A percentile compares a stretch with the other conserved stretches of the same genome.
Evolutionary conservation across 2,113 vertebrate genomes (phyloP).

Genomic region (Phodopus roborovskii): DNA sequence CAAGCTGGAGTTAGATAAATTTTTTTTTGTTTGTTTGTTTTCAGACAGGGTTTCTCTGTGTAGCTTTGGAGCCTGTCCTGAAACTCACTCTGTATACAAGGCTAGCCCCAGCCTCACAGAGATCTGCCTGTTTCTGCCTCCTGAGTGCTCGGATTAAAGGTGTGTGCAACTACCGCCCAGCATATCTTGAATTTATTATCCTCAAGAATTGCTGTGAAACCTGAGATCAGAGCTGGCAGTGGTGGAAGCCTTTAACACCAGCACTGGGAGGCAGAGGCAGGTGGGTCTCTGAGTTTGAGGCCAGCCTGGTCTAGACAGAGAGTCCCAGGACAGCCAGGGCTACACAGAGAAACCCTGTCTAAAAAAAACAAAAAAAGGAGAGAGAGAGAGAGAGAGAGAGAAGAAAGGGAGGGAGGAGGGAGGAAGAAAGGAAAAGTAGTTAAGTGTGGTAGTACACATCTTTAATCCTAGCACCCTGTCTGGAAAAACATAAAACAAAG

Average conservation of each 20-base stretch:
- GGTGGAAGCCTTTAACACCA: neutral
- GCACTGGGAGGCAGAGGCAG: neutral
- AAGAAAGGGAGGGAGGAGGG: neutral
- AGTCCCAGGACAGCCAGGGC: neutral
- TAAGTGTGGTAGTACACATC: neutral
- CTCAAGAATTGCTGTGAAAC: neutral
- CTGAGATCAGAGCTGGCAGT: neutral
- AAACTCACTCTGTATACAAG: neutral
- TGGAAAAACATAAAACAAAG: neutral
- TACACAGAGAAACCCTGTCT: neutral
- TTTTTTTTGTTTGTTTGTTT: neutral
- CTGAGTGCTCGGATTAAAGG: neutral
- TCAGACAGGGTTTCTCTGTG: neutral
- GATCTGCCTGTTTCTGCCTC: neutral
- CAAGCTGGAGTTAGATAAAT: neutral
- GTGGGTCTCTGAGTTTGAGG: neutral
- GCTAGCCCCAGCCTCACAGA: neutral
- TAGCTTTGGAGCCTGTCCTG: too few species aligned
- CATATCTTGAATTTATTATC: neutral
- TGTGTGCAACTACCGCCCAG: neutral
- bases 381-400: neutral
- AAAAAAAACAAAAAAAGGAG: too few species aligned
- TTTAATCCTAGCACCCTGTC: neutral
- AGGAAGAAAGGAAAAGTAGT: neutral
- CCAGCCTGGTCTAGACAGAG: neutral